phyloP scores from a whole-genome alignment of 2,888 invertebrate species.

The Cheilosia soror region DNA sequence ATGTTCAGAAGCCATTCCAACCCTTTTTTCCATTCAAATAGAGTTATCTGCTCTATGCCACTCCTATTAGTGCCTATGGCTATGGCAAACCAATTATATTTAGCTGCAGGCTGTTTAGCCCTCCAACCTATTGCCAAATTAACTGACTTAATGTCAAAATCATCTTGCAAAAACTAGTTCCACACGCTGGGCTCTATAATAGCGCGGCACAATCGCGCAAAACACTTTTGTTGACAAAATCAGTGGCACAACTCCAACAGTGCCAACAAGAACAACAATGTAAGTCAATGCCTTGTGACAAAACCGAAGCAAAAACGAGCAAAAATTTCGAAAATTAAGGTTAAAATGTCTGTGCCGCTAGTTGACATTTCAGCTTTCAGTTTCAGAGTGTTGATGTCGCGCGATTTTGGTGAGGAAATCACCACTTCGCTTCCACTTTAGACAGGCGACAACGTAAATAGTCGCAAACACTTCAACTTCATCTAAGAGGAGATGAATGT shows the following conservation, averaged over 20 bases:
- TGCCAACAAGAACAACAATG: constrained; percentile 32
- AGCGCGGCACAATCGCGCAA: constrained; percentile 19
- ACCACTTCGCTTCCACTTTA: constrained; percentile 70
- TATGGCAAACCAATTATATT: constrained; percentile 53
- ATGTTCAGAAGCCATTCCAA: constrained; percentile 6
- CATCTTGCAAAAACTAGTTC: constrained; percentile 67
- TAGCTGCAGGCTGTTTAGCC: constrained; percentile 57
- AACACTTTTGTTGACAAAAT: constrained; percentile 59
- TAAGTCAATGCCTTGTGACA: constrained; percentile 64
- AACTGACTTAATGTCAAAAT: constrained; percentile 75
- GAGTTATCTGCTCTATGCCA: constrained; percentile 57
- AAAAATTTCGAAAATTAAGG: constrained; percentile 64
- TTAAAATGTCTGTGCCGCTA: constrained; percentile 70
- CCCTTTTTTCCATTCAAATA: constrained; percentile 61
- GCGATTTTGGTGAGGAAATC: constrained; percentile 67
- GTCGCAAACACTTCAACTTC: constrained; percentile 50
- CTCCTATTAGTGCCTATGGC: constrained; percentile 47
- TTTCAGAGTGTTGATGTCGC: constrained; percentile 47
- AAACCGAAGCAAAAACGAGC: not conserved
- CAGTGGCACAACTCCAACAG: constrained; percentile 62
- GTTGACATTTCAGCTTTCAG: constrained; percentile 68
- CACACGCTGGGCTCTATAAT: not conserved
- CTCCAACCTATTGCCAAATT: constrained; percentile 75
- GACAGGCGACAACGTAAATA: constrained; percentile 66
- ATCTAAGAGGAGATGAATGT: constrained; percentile 70